A percentile compares a stretch with the other conserved stretches of the same genome.
phyloP scores from a whole-genome alignment of 2,888 invertebrate species.

The Melinaea menophilus region DNA sequence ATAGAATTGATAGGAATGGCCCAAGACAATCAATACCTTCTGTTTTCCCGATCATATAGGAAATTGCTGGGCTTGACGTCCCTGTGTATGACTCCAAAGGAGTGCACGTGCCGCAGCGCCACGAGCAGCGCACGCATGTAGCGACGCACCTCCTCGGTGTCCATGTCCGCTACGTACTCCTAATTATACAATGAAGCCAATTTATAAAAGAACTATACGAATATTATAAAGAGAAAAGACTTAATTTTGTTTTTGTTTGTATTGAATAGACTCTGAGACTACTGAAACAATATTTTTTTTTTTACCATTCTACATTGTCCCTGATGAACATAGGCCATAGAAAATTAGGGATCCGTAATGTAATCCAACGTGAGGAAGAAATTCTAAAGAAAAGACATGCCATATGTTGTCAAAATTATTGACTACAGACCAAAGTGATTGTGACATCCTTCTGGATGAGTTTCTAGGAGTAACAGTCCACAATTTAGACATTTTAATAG shows the following conservation, averaged over 20 bases:
- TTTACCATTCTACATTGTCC: too few species aligned
- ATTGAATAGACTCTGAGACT: too few species aligned
- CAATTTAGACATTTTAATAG: background rate
- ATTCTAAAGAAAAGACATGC: too few species aligned
- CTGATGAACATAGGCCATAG: too few species aligned
- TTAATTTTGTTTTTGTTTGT: too few species aligned
- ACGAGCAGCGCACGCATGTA: slow-evolving; percentile 90
- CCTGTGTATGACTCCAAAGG: slow-evolving; percentile 90
- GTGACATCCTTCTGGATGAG: background rate
- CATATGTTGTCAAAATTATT: too few species aligned
- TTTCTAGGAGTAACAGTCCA: background rate
- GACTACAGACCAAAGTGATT: background rate
- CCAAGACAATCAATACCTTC: slow-evolving; percentile 57
- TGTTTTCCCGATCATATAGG: slow-evolving; percentile 85
- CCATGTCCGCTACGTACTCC: slow-evolving; percentile 87
- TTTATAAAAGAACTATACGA: too few species aligned
- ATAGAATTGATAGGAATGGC: too few species aligned
- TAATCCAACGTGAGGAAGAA: too few species aligned
- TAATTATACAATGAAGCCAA: slow-evolving; percentile 44
- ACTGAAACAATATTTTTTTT: too few species aligned
- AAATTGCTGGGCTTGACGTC: slow-evolving; percentile 96
- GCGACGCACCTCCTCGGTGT: slow-evolving; percentile 81
- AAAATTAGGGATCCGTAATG: too few species aligned
- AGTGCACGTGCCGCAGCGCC: slow-evolving; percentile 88
- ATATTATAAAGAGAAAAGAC: too few species aligned